Evolutionary conservation across 2,888 invertebrate species (phyloP).

Genomic region (Drosophila nr. perissopoda): DNA sequence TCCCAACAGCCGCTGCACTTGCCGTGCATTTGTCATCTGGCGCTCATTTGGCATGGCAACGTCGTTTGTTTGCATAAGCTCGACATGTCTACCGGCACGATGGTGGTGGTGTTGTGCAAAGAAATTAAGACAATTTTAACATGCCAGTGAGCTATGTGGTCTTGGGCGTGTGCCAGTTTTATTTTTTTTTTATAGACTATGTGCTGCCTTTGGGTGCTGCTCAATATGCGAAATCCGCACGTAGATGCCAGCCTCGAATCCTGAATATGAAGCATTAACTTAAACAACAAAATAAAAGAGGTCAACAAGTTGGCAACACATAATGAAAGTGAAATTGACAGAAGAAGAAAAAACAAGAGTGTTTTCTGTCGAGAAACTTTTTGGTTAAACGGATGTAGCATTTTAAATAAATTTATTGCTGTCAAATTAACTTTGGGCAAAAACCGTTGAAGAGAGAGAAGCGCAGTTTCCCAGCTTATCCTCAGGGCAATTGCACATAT

Average conservation of each 20-base stretch:
- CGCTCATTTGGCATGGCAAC: conserved; percentile 60
- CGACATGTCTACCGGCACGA: conserved; percentile 26
- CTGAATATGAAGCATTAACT: conserved; percentile 9
- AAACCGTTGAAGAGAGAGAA: background rate
- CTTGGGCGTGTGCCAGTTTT: conserved; percentile 11
- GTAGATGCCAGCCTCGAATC: background rate
- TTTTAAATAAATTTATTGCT: conserved; percentile 34
- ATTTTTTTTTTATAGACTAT: conserved; percentile 26
- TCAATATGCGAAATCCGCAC: conserved; percentile 52
- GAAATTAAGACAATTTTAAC: conserved; percentile 49
- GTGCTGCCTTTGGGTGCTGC: conserved; percentile 40
- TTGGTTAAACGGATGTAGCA: conserved; percentile 1
- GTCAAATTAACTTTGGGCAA: background rate
- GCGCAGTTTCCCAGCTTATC: conserved; percentile 12
- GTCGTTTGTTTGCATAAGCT: conserved; percentile 69
- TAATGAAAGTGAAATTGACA: background rate
- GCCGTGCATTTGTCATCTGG: conserved; percentile 52
- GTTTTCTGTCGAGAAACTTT: background rate
- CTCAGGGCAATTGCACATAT: conserved; percentile 12
- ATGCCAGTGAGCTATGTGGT: conserved; percentile 3
- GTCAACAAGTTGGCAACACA: background rate
- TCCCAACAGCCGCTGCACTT: conserved; percentile 39
- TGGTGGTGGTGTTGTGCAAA: background rate
- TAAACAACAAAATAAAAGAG: background rate
- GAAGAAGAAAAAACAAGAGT: no score